These are phyloP conservation scores for Liasis olivaceus DNA, from an alignment of 2,797 vertebrate species.

Conservation along the genomic window DNA sequence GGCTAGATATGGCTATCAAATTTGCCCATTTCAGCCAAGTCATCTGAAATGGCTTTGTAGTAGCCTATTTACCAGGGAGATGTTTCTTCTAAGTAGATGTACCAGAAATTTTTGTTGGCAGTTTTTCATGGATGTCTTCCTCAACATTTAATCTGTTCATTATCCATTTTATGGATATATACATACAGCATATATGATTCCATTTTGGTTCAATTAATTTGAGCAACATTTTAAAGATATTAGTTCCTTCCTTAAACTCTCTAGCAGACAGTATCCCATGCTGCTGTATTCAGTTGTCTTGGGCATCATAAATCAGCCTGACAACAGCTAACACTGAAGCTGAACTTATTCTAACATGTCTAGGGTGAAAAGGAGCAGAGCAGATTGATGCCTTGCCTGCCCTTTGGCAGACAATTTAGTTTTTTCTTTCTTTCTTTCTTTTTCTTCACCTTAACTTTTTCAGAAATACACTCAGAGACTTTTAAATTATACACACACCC, in stretches of 20 bases:
- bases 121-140: background rate
- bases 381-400: constrained; percentile 51
- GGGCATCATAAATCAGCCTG: constrained; percentile 53
- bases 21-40: background rate
- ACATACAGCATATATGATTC: constrained; percentile 20
- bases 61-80: background rate
- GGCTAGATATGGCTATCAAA: background rate
- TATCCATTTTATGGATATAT: background rate
- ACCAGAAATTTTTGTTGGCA: background rate
- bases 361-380: constrained; percentile 47
- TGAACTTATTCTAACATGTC: constrained; percentile 59
- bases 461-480: background rate
- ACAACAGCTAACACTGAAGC: constrained; percentile 45
- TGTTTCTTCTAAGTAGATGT: background rate
- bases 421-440: too few species aligned
- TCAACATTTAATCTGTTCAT: background rate
- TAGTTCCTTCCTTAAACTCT: constrained; percentile 48
- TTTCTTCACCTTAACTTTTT: background rate
- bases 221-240: constrained; percentile 33
- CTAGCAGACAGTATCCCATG: constrained; percentile 36
- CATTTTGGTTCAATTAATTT: constrained; percentile 54
- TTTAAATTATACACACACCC: background rate
- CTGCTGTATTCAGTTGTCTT: constrained; percentile 3
- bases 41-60: background rate
- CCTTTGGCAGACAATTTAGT: constrained; percentile 45